phyloP scores from a whole-genome alignment of 2,113 vertebrate species.

The Poeciliopsis occidentalis region DNA sequence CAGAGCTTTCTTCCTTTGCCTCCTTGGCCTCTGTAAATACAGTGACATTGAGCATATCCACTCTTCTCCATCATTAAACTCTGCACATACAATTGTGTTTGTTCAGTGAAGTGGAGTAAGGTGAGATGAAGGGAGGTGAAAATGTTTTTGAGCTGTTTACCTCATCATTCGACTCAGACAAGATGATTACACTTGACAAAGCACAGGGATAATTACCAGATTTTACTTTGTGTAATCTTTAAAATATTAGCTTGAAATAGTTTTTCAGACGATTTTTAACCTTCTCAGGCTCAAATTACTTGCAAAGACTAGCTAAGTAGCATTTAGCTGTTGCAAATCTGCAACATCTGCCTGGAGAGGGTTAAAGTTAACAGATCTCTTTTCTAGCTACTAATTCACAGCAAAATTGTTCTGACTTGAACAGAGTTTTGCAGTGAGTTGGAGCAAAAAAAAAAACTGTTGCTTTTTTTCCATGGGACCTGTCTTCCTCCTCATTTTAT shows the following conservation, averaged over 20 bases:
- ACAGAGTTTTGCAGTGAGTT: no score
- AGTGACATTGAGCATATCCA: constrained; percentile 3
- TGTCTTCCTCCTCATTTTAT: no score
- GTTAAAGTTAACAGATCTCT: no score
- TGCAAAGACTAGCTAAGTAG: no score
- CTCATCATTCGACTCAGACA: background rate
- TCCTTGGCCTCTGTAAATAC: constrained; percentile 10
- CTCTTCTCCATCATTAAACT: background rate
- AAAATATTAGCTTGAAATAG: background rate
- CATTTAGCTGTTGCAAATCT: no score
- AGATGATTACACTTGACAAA: background rate
- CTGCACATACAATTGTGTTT: constrained; percentile 1
- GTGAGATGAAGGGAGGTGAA: background rate
- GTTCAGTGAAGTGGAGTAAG: constrained; percentile 12
- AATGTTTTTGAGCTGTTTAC: background rate
- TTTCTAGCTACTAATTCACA: no score
- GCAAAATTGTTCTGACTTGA: no score
- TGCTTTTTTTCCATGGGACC: no score
- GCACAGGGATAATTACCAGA: background rate
- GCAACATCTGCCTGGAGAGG: no score
- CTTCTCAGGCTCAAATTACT: no score
- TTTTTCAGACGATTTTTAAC: no score
- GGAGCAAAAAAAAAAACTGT: no score
- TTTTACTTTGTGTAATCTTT: background rate
- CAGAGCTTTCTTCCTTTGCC: background rate